Evolutionary conservation across 2,113 vertebrate genomes (phyloP), one percentile per base, ranked within the genome.

Genomic region (Tinamus guttatus): DNA sequence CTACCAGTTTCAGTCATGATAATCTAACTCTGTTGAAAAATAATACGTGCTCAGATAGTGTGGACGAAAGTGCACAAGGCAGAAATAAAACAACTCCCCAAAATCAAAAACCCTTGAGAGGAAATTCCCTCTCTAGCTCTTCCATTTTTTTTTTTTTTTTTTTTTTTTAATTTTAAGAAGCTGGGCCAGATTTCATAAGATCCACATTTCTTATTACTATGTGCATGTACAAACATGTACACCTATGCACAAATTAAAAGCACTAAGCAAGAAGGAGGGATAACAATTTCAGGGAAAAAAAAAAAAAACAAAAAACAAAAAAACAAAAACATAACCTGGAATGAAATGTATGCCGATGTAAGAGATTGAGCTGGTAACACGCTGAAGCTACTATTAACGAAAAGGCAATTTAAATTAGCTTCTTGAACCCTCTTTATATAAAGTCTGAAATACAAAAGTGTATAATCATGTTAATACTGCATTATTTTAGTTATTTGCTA

Each of bases 401-500:
- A 90, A 90, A 87, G 47, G 51, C 51, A 36, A 88, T 93, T 96
- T 92, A 79, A 87, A 83, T 94, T 94, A 94, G 80, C n/a, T 89
- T 93, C 21, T 40, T 13, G 87, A 43, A 73, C 58, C 69, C 97
- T 96, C 89, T 84, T 73, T 96, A 96, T 87, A 90, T 79, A 88
- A 90, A 94, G 64, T 69, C 85, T 85, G 74, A 94, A 95, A 93
- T 41, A 81, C 28, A 21, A 27, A 52, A 91, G 13, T 4, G 0
- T 89, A 81, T 78, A 81, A 92, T 32, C 19, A 62, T 82, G 70
- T 83, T 96, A 95, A 73, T 91, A 89, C 94, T 52, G 6, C n/a
- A 67, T 96, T 97, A 95, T 38, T 89, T 96, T 95, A 96, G 92
- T 68, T 94, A 71, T 85, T 95, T 83, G 59, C 12, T 96, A 97